These are phyloP conservation scores for Danio jaintianensis DNA, from an alignment of 2,797 vertebrate species.

Conservation along the genomic window DNA sequence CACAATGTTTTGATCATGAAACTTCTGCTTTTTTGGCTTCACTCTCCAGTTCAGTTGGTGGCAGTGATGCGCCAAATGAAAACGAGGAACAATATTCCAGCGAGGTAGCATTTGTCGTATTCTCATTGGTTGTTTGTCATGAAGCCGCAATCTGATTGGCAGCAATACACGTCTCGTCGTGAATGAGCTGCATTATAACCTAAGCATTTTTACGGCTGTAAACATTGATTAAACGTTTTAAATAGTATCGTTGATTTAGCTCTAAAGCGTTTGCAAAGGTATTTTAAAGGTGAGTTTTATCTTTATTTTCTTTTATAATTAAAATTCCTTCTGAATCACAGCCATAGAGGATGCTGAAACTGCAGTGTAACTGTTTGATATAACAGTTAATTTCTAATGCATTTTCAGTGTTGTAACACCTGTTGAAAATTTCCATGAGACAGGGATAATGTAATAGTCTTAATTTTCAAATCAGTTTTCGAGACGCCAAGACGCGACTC, in stretches of 20 bases:
- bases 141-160: conserved; percentile 13
- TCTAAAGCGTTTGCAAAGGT: neutral
- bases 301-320: too few species aligned
- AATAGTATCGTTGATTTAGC: neutral
- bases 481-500: neutral
- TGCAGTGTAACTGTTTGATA: neutral
- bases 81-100: neutral
- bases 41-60: conserved; percentile 18
- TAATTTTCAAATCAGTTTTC: neutral
- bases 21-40: neutral
- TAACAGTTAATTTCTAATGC: neutral
- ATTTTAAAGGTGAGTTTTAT: conserved; percentile 17
- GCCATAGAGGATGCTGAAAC: neutral
- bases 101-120: neutral
- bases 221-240: neutral
- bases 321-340: neutral
- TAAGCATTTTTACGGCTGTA: neutral
- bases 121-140: conserved; percentile 2
- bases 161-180: neutral
- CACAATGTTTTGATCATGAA: too few species aligned
- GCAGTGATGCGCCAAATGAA: neutral
- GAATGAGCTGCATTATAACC: neutral
- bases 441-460: neutral
- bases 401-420: neutral
- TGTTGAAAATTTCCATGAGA: neutral